These are phyloP conservation scores for Gracilinanus agilis DNA, from an alignment of 2,113 vertebrate species.

Conservation along the genomic window DNA sequence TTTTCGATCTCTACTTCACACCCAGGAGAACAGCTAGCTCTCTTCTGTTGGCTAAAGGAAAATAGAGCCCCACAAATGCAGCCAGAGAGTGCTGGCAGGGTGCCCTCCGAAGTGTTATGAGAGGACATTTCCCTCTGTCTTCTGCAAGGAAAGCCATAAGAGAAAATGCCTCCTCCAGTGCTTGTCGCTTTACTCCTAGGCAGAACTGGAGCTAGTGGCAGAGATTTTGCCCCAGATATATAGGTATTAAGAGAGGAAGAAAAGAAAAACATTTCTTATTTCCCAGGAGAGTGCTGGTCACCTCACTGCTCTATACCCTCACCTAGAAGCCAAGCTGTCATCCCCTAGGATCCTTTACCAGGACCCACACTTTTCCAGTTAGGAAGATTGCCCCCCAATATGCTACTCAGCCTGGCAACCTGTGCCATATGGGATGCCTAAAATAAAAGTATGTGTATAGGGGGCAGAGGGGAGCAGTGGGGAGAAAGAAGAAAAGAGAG, in stretches of 20 bases:
- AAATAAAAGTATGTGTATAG: not conserved
- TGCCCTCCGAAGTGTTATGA: not conserved
- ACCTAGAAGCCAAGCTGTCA: not conserved
- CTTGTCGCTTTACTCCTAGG: not conserved
- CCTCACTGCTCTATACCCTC: not conserved
- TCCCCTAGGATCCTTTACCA: not conserved
- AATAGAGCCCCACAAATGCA: not conserved
- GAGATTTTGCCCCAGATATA: not conserved
- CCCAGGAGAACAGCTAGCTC: constrained; percentile 6
- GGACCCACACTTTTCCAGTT: not conserved
- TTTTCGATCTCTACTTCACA: constrained; percentile 13
- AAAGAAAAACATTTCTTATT: not conserved
- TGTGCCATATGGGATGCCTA: not conserved
- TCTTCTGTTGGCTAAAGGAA: not conserved
- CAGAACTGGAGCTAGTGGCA: not conserved
- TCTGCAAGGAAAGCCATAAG: not conserved
- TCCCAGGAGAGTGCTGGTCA: not conserved
- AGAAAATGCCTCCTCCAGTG: not conserved
- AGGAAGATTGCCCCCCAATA: not conserved
- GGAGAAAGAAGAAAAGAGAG: not conserved
- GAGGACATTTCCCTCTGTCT: constrained; percentile 1
- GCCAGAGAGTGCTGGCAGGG: not conserved
- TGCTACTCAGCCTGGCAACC: not conserved
- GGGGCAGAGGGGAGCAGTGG: not conserved
- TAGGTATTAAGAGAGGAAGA: not conserved